Percentiles rank a stretch among this genome's conserved stretches.
Conservation (phyloP, 2,888 invertebrate species). For the Eurois occulta region DNA sequence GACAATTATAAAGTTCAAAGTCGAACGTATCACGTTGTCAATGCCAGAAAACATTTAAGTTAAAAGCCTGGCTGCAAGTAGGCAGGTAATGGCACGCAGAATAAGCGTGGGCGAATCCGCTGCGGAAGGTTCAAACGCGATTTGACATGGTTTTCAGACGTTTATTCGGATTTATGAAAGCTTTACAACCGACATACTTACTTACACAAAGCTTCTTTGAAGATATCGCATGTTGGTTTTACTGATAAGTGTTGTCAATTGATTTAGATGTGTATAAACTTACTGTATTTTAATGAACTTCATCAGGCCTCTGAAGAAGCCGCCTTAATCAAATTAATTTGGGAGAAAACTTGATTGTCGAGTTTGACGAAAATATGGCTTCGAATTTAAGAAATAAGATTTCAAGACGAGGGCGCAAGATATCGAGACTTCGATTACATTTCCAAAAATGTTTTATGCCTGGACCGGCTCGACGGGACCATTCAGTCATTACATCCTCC, state of each 20-base stretch:
- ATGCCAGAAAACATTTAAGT: slow-evolving; percentile 73
- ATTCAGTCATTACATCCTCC: slow-evolving; percentile 72
- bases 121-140: slow-evolving; percentile 75
- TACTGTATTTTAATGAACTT: slow-evolving; percentile 52
- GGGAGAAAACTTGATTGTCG: slow-evolving; percentile 29
- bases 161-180: slow-evolving; percentile 70
- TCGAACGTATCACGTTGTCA: slow-evolving; percentile 58
- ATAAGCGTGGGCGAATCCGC: slow-evolving; percentile 78
- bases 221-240: slow-evolving; percentile 41
- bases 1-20: slow-evolving; percentile 66
- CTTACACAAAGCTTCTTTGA: slow-evolving; percentile 47
- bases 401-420: slow-evolving; percentile 41
- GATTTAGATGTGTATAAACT: slow-evolving; percentile 51
- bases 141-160: slow-evolving; percentile 74
- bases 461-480: slow-evolving; percentile 58
- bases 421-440: slow-evolving; percentile 63
- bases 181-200: slow-evolving; percentile 50
- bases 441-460: slow-evolving; percentile 60
- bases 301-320: slow-evolving; percentile 40
- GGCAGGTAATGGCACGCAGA: slow-evolving; percentile 78
- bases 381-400: slow-evolving; percentile 49
- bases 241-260: slow-evolving; percentile 55
- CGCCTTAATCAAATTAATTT: slow-evolving; percentile 56
- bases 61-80: slow-evolving; percentile 72
- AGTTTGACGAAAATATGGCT: slow-evolving; percentile 44